Base-by-base conservation (phyloP, 2,888 invertebrate species). In the Onchidella celtica region DNA sequence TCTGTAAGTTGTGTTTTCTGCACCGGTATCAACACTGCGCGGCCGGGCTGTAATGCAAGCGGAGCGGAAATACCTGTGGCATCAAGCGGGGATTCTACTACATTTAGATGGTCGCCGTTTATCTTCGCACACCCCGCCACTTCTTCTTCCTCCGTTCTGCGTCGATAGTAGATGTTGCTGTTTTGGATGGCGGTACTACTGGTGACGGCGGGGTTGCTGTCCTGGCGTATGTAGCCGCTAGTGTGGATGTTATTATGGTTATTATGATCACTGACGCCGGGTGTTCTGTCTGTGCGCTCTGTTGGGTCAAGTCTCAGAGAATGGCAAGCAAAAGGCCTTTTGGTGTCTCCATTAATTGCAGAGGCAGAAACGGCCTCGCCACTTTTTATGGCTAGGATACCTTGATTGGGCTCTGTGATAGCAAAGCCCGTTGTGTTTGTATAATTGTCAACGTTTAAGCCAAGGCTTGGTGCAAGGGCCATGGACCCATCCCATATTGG, bases 61-160 rank as follows among this genome's bases (percentile, higher is more conserved):
- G 36, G 9, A 29, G 65, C 21, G 79, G 79, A 79, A 79, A 73
- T 73, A 65, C 17, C 57, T 79, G 63, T 34, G 79, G 73, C 63
- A 29, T 69, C 69, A 61, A 40, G 29, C 14, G 66, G 21, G n/a
- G n/a, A n/a, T n/a, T n/a, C n/a, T 47, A 2, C 21, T 21, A 57
- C 57, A n/a, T 59, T 24, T 61, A 73, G 36, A 61, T 14, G 24
- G 61, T 36, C 11, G 2, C 0, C 17, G 47, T 47, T 17, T 47
- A 17, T 47, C 17, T 11, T 11, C 17, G 47, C 17, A 17, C 6
- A 6, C 9, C 4, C 4, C 21, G 14, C 14, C 9, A n/a, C 61
- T 24, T 9, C 61, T 61, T 14, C 61, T 61, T 9, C n/a, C 61
- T 6, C 6, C 21, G 61, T n/a, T 6, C 21, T 61, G 1, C 32